A percentile compares a stretch with the other conserved stretches of the same genome.
These are phyloP conservation scores for Serilophus lunatus DNA, from an alignment of 2,113 vertebrate genomes.

Conservation along the genomic window DNA sequence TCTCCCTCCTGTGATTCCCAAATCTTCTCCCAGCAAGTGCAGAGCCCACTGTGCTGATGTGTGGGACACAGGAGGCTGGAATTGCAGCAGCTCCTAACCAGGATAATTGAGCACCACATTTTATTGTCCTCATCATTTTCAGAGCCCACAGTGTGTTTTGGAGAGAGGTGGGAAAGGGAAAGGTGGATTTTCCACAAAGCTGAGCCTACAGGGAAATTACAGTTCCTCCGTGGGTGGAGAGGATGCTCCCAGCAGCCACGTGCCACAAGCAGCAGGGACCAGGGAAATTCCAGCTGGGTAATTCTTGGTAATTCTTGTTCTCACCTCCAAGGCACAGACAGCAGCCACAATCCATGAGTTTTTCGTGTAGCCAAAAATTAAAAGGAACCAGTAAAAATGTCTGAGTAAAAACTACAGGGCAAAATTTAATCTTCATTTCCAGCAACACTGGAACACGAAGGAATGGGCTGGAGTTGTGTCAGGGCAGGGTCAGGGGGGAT, in stretches of 20 bases:
- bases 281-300: not conserved
- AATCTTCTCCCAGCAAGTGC: not conserved
- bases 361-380: not conserved
- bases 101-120: not conserved
- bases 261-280: not conserved
- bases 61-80: not conserved
- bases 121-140: constrained; percentile 12
- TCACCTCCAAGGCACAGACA: not conserved
- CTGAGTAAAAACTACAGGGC: not conserved
- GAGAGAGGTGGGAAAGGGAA: not conserved
- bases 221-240: not conserved
- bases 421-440: not conserved
- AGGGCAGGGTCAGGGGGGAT: not conserved
- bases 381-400: not conserved
- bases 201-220: not conserved
- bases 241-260: not conserved
- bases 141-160: not conserved
- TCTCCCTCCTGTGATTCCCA: not conserved
- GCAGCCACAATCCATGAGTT: not conserved
- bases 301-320: not conserved
- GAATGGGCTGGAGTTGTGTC: not conserved
- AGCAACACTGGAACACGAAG: not conserved
- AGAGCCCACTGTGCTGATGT: not conserved
- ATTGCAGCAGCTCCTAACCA: not conserved
- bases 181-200: not conserved